Evolutionary conservation across 2,888 invertebrate species (phyloP), one percentile per base, ranked within the genome.

Genomic region (Sepiola atlantica): DNA sequence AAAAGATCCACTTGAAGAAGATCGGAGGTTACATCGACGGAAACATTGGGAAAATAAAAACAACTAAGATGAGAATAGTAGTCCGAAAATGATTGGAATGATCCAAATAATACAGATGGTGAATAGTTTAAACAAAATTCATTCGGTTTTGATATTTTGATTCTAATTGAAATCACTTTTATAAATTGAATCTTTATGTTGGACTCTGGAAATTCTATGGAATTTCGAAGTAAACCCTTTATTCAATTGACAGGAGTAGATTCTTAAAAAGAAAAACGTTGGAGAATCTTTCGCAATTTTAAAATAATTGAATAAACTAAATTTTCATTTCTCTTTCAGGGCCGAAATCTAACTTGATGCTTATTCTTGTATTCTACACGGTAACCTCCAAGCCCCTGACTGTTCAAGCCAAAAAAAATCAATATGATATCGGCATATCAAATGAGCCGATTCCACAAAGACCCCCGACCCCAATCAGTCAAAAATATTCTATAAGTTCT

Each of bases 351-450:
- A 92, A 92, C 45, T 92, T 92, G 92, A 55, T 92, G 92, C 45
- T 92, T 92, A 92, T 92, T 54, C 55, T 92, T 55, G 92, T 92
- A 92, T 45, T 92, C 20, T 92, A 92, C n/a, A 55, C 54, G 45
- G 54, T 92, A 92, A 92, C 92, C 92, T 92, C 28, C 92, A 92
- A 92, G 45, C 92, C 92, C 54, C n/a, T 92, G 55, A 92, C 55
- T 54, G n/a, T 92, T n/a, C 92, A 92, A 54, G 54, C 54, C 45
- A 92, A 55, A 55, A 92, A 92, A 92, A 92, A 92, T 54, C 92
- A 92, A 92, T 92, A 92, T 55, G 55, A 55, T 28, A 92, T 55
- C 54, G 92, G 55, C 16, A 77, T 77, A 77, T 77, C 77, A n/a
- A 77, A 77, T 77, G 77, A 77, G 77, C 77, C 77, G 32, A 77